Percentiles rank a stretch among this genome's conserved stretches.
Evolutionary conservation across 2,888 invertebrate genomes (phyloP).

Genomic region (Spatulosminthurus flaviceps): DNA sequence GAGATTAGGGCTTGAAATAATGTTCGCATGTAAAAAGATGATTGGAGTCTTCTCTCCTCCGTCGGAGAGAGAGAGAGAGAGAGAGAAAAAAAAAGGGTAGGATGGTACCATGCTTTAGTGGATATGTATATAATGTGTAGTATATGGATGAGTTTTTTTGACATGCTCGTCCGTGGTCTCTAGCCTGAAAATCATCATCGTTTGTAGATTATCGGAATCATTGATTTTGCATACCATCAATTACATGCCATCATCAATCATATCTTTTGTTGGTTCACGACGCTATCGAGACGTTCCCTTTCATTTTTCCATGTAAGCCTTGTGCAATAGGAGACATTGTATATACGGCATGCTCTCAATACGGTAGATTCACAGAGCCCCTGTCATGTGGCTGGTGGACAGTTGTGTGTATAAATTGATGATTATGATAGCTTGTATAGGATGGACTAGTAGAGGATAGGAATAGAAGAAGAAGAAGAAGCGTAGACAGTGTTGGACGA

Average conservation of each 20-base stretch:
- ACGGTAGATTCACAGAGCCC: too few relatives aligned
- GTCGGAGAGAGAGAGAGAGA: too few relatives aligned
- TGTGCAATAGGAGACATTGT: too few relatives aligned
- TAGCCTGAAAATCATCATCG: constrained; percentile 22
- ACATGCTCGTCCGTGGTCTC: not conserved
- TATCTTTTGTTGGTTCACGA: not conserved
- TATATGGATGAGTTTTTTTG: not conserved
- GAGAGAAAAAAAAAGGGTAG: too few relatives aligned
- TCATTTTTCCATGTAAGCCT: constrained; percentile 18
- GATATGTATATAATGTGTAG: too few relatives aligned
- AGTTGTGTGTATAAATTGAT: not conserved
- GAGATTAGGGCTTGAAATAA: too few relatives aligned
- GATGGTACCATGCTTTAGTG: too few relatives aligned
- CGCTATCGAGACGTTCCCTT: constrained; percentile 22
- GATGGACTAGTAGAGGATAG: not conserved
- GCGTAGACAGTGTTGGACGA: too few relatives aligned
- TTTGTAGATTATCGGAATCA: constrained; percentile 27
- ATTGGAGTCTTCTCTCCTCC: not conserved
- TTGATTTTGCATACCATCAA: constrained; percentile 28
- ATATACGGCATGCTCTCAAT: too few relatives aligned
- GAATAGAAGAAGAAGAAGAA: not conserved
- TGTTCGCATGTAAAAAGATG: not conserved
- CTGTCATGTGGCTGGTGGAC: constrained; percentile 11
- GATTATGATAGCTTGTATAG: not conserved
- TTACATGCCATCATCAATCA: constrained; percentile 28